Base-by-base conservation (phyloP, 1,140 invertebrate genomes). In the Himalopsyche phryganea region DNA sequence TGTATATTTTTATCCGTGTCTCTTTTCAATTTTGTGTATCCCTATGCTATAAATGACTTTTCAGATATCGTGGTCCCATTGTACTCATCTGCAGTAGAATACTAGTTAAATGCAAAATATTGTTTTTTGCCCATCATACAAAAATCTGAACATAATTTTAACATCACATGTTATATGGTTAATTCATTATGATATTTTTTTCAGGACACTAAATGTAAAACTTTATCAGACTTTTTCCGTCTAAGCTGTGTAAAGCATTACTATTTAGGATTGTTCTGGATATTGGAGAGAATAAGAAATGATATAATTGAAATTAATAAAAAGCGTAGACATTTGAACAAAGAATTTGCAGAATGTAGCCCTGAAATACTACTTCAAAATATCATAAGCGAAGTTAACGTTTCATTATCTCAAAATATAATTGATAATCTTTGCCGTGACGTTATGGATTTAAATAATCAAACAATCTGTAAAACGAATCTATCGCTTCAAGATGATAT, bases 251-350 rank as follows among this genome's bases (percentile, higher is more conserved):
- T 57, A 13, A 49, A 57, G 35, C 47, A 40, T 5, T 57, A 50
- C 19, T 57, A 57, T 32, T 41, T 57, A 32, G 38, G 23, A 23
- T 32, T 57, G 5, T 41, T 42, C 18, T 50, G 38, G 46, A 9
- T 57, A 20, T n/a, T 57, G 9, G 49, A 44, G 42, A 57, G 42
- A 44, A 42, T 57, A 10, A 42, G 32, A 19, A 28, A 49, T 7
- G 54, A 57, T 44, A 49, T 57, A 20, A 19, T 55, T 19, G n/a
- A 46, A 55, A 46, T 46, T 23, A 38, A 44, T 15, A 36, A 6
- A 13, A 44, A 53, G 33, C 32, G n/a, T 3, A 44, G 40, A 13
- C 42, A 33, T 13, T n/a, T 53, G 7, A 44, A 44, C n/a, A 53
- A 41, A 33, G 50, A 53, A 33, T 40, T 40, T 40, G 3, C 11